phyloP scores from a whole-genome alignment of 2,797 vertebrate species.

The Myotis pilosus region DNA sequence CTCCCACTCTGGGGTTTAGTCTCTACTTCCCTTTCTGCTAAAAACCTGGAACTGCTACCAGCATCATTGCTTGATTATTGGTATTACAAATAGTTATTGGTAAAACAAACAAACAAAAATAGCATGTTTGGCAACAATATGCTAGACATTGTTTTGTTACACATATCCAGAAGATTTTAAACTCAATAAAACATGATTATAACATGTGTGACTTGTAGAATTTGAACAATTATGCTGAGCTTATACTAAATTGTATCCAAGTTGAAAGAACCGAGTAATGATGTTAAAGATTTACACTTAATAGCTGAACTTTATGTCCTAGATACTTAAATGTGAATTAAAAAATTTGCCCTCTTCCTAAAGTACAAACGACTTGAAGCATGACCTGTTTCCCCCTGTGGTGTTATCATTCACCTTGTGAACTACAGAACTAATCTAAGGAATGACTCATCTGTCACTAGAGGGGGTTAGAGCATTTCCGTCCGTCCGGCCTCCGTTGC shows the following conservation, averaged over 20 bases:
- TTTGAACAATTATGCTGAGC: not conserved
- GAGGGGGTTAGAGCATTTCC: conserved; percentile 82
- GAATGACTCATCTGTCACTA: conserved; percentile 76
- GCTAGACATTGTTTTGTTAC: not conserved
- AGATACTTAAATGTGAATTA: not conserved
- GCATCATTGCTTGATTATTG: not conserved
- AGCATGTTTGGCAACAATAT: not conserved
- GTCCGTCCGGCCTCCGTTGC: conserved; percentile 64
- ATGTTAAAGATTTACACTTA: not conserved
- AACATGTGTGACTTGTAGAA: not conserved
- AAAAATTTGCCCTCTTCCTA: conserved; percentile 68
- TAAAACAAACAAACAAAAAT: not conserved
- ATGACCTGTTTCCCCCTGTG: conserved; percentile 47
- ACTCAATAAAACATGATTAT: not conserved
- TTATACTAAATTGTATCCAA: not conserved
- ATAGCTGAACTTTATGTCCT: not conserved
- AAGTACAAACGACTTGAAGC: conserved; percentile 45
- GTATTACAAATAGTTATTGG: not conserved
- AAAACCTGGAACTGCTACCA: not conserved
- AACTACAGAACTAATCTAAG: conserved; percentile 71
- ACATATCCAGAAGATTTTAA: not conserved
- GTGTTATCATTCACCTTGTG: conserved; percentile 69
- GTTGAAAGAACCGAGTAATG: not conserved
- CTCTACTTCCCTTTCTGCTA: not conserved
- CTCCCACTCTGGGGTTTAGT: not conserved